Percentiles rank a stretch among this genome's conserved stretches.
Evolutionary conservation across 2,113 vertebrate genomes (phyloP).

Genomic region (Phylloscopus whistleri): DNA sequence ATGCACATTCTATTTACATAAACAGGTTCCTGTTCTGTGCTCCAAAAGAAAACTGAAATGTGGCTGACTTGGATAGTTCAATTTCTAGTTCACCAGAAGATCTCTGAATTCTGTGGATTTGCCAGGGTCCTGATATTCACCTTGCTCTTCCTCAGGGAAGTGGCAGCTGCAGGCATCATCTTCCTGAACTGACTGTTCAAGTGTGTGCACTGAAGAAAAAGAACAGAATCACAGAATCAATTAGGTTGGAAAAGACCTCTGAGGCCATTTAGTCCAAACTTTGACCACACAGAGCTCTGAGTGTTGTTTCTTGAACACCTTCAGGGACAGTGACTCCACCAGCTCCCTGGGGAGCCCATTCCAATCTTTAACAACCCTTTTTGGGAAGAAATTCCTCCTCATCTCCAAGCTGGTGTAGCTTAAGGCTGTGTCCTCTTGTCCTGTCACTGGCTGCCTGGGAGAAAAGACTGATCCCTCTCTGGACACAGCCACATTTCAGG

Average conservation of each 20-base stretch:
- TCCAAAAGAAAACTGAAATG: background rate
- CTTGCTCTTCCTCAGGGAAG: conserved; percentile 88
- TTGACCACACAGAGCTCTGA: background rate
- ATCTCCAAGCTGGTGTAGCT: background rate
- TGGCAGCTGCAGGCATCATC: conserved; percentile 82
- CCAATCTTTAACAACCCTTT: background rate
- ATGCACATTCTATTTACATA: background rate
- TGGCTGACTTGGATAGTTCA: background rate
- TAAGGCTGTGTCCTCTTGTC: background rate
- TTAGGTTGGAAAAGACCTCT: background rate
- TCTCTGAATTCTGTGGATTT: background rate
- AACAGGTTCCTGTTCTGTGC: background rate
- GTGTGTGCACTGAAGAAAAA: conserved; percentile 34
- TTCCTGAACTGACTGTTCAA: conserved; percentile 52
- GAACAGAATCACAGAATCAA: background rate
- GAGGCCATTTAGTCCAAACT: background rate
- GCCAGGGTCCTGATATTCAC: conserved; percentile 52
- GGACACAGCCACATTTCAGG: background rate
- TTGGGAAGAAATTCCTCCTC: background rate
- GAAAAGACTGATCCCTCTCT: no score
- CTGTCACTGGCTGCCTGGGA: background rate
- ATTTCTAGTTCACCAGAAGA: background rate
- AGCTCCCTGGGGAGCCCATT: background rate
- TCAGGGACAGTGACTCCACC: background rate
- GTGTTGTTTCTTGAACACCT: background rate